Evolutionary conservation across 2,888 invertebrate species (phyloP).

Genomic region (Limnephilus marmoratus): DNA sequence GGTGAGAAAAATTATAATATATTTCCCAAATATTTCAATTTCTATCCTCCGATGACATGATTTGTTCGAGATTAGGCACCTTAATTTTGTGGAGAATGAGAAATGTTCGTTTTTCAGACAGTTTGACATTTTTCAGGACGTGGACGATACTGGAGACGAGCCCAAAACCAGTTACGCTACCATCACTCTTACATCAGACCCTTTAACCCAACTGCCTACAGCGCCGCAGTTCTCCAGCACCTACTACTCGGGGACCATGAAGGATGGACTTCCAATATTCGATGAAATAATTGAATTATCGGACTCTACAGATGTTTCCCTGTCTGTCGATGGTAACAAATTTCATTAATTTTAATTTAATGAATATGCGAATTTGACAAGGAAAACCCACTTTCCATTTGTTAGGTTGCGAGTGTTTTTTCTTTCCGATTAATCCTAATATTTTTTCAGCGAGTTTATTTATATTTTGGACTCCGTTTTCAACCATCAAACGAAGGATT

Average conservation of each 20-base stretch:
- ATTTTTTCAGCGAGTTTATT: not conserved
- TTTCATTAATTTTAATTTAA: too few species aligned
- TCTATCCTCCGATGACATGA: not conserved
- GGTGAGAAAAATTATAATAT: not conserved
- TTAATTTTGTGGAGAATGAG: not conserved
- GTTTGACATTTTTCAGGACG: slow-evolving; percentile 69
- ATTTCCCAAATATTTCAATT: not conserved
- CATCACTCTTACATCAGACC: slow-evolving; percentile 71
- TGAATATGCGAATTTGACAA: not conserved
- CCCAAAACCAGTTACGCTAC: slow-evolving; percentile 69
- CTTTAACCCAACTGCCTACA: slow-evolving; percentile 72
- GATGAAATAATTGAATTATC: slow-evolving; percentile 69
- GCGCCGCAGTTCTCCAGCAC: slow-evolving; percentile 73
- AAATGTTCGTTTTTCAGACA: not conserved
- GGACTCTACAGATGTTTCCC: too few species aligned
- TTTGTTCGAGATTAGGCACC: not conserved
- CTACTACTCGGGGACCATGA: slow-evolving; percentile 74
- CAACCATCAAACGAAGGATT: not conserved
- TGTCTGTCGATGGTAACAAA: too few species aligned
- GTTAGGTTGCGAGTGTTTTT: too few species aligned
- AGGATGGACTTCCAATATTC: slow-evolving; percentile 68
- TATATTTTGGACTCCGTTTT: not conserved
- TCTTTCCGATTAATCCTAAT: not conserved
- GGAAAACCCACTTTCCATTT: not conserved
- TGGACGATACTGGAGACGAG: slow-evolving; percentile 71